Conservation (phyloP, 2,888 invertebrate genomes). For the Euzetes globulus region DNA sequence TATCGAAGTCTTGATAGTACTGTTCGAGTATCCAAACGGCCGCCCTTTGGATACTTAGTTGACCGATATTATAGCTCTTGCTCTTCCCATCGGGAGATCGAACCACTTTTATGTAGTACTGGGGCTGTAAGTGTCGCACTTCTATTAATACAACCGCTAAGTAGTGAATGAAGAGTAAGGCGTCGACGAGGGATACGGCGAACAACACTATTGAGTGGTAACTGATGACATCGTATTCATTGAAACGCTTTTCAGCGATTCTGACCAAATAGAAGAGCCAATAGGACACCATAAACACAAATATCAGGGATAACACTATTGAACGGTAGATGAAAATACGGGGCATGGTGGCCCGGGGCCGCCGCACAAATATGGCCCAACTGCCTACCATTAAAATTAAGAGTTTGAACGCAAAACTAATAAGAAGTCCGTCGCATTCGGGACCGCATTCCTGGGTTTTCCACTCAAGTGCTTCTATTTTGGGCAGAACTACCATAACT, state of each 20-base stretch:
- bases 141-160: slow-evolving; percentile 86
- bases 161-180: slow-evolving; percentile 87
- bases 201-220: slow-evolving; percentile 85
- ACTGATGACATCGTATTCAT: slow-evolving; percentile 50
- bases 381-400: slow-evolving; percentile 77
- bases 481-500: slow-evolving; percentile 88
- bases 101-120: slow-evolving; percentile 63
- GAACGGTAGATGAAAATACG: slow-evolving; percentile 84
- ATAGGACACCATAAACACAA: slow-evolving; percentile 88
- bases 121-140: slow-evolving; percentile 80
- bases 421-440: slow-evolving; percentile 85
- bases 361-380: slow-evolving; percentile 84
- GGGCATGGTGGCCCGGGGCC: slow-evolving; percentile 77
- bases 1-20: slow-evolving; percentile 91
- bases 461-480: slow-evolving; percentile 53
- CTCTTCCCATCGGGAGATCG: slow-evolving; percentile 93
- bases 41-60: slow-evolving; percentile 86
- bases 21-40: slow-evolving; percentile 89
- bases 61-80: slow-evolving; percentile 69
- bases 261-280: slow-evolving; percentile 98
- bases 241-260: slow-evolving; percentile 49
- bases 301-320: slow-evolving; percentile 74
- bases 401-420: slow-evolving; percentile 83
- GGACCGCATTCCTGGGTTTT: slow-evolving; percentile 62
- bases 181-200: slow-evolving; percentile 85